Percentiles rank a stretch among this genome's conserved stretches.
Conservation (phyloP, 2,113 vertebrate species). For the Hemiscyllium ocellatum region DNA sequence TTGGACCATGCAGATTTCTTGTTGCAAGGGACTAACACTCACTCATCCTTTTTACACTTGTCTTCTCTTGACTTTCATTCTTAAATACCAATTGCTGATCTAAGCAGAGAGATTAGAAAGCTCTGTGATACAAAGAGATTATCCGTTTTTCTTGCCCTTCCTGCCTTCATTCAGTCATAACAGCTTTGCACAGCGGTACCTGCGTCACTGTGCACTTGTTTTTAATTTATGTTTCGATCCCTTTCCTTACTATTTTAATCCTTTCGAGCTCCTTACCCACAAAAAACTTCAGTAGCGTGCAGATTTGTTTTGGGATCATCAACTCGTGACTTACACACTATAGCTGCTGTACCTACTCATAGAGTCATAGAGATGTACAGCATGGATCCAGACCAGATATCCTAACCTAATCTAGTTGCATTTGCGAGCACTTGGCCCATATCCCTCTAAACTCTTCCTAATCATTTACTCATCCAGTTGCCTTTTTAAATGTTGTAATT, state of each 20-base stretch:
- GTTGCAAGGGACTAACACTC: neutral
- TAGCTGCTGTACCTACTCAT: too few species aligned
- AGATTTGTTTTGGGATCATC: neutral
- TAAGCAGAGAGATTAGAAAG: neutral
- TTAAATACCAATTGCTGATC: conserved; percentile 3
- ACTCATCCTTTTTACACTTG: neutral
- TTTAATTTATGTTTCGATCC: conserved; percentile 2
- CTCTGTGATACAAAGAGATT: neutral
- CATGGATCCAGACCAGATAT: too few species aligned
- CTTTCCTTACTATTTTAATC: conserved; percentile 13
- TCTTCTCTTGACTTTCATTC: neutral
- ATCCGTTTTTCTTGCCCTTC: neutral
- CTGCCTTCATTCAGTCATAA: neutral
- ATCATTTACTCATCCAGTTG: too few species aligned
- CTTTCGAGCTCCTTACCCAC: neutral
- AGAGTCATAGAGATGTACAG: too few species aligned
- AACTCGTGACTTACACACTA: neutral
- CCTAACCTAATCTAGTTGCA: too few species aligned
- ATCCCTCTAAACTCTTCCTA: too few species aligned
- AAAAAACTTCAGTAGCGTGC: neutral
- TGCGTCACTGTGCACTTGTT: neutral
- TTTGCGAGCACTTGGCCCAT: too few species aligned
- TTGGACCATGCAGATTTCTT: neutral
- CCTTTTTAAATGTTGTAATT: too few species aligned
- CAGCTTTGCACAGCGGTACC: neutral